Base-by-base conservation (phyloP, 2,888 invertebrate genomes). In the Lobophora halterata region DNA sequence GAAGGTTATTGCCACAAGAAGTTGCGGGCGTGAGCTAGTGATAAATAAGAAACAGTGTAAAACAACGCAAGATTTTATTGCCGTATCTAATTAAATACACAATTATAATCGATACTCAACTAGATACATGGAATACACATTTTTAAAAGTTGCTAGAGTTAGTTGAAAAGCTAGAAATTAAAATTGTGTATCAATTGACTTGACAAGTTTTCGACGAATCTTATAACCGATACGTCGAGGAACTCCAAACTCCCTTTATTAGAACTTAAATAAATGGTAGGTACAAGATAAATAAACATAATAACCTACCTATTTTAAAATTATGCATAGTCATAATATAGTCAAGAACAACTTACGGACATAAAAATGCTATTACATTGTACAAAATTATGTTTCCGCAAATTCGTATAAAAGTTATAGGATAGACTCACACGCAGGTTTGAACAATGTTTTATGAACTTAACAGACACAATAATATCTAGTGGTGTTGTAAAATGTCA, bases 11-110 rank as follows among this genome's bases (percentile, higher is more conserved):
- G n/a, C n/a, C n/a, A n/a, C n/a, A n/a, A n/a, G n/a, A n/a, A n/a
- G n/a, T n/a, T n/a, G n/a, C n/a, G n/a, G n/a, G n/a, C n/a, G n/a
- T n/a, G n/a, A n/a, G n/a, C n/a, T n/a, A 47, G 36, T 35, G 35
- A 45, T 34, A 42, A 59, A 64, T 60, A 65, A 62, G 64, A 63
- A 38, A 50, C 43, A 33, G 41, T 46, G 39, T 52, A 65, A 75
- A 82, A 77, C 76, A 75, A 79, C 79, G 74, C 72, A 76, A 66
- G 66, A 67, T 80, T 81, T 86, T 78, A 83, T 80, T 86, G 78
- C 68, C 78, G 71, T 74, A 74, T 77, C 75, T 76, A 79, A 79
- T 77, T 73, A 75, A 71, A 81, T 86, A 85, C 85, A 86, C 82
- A 86, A 83, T 82, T 79, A 71, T 79, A 83, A 79, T 81, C 65